Evolutionary conservation across 2,113 vertebrate species (phyloP), one percentile per base, ranked within the genome.

Genomic region (Nestor notabilis): DNA sequence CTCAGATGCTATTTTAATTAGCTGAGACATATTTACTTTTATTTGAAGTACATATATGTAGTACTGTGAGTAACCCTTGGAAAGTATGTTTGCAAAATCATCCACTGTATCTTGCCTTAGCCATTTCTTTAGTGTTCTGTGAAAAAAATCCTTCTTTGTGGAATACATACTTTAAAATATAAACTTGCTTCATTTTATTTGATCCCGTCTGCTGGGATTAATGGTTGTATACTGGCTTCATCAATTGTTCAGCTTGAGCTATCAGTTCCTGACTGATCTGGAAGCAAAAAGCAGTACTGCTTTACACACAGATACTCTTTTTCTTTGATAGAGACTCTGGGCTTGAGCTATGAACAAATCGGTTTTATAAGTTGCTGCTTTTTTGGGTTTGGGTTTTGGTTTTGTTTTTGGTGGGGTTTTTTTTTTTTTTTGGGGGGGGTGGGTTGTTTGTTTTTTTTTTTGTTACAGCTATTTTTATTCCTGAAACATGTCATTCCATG

Each of bases 341-440:
- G 87, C 64, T 96, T 74, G 50, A 55, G 47, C 53, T 83, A 19
- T 90, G 87, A 95, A 90, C 76, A 49, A 81, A 91, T 49, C 77
- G 63, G 18, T 2, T 64, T 76, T 72, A 44, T 70, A 71, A 91
- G 46, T 53, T 4, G n/a, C 64, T 56, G n/a, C n/a, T n/a, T n/a
- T n/a, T n/a, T n/a, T n/a, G n/a, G n/a, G n/a, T n/a, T n/a, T n/a
- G n/a, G n/a, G n/a, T n/a, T n/a, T n/a, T n/a, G n/a, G n/a, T n/a
- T n/a, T n/a, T n/a, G n/a, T n/a, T n/a, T n/a, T n/a, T n/a, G n/a
- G n/a, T n/a, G 11, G 11, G 12, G 2, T 39, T 20, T 10, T 66
- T 56, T 83, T 70, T 39, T 74, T 20, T 55, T 21, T 41, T 20
- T 41, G 25, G 19, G n/a, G n/a, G n/a, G n/a, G n/a, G n/a, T n/a